Evolutionary conservation across 35 echinoderm and acorn worm genomes (phyloP), one percentile per base, ranked within the genome.

Genomic region (Ptychodera flava): DNA sequence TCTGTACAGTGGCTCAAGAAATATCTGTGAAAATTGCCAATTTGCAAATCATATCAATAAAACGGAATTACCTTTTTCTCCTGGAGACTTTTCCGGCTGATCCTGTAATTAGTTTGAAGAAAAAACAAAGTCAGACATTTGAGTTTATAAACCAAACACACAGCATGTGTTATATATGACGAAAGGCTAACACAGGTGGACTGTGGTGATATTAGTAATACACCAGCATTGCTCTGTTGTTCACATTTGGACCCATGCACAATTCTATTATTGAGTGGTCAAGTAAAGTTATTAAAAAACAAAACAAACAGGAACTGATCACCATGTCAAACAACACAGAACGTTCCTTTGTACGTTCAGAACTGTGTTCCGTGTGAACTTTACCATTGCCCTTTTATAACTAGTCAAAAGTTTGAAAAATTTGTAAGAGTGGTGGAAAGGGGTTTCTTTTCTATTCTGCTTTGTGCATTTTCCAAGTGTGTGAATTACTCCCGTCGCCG

Each of bases 301-400:
- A 64, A 64, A 64, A 64, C 45, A 64, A 64, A 64, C 45, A 64
- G n/a, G n/a, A n/a, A n/a, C n/a, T n/a, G n/a, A n/a, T n/a, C n/a
- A n/a, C n/a, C n/a, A n/a, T n/a, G n/a, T n/a, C n/a, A n/a, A n/a
- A n/a, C n/a, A n/a, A n/a, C n/a, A n/a, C n/a, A n/a, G n/a, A n/a
- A n/a, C n/a, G n/a, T n/a, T n/a, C n/a, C n/a, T n/a, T n/a, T n/a
- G n/a, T n/a, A n/a, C n/a, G n/a, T n/a, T n/a, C n/a, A n/a, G n/a
- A n/a, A n/a, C n/a, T n/a, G n/a, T n/a, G n/a, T n/a, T n/a, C n/a
- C n/a, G n/a, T n/a, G n/a, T n/a, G n/a, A n/a, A n/a, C n/a, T n/a
- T n/a, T n/a, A n/a, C n/a, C n/a, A n/a, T n/a, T n/a, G n/a, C n/a
- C n/a, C n/a, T n/a, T n/a, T n/a, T n/a, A n/a, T n/a, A n/a, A n/a